Conservation (phyloP, 2,888 invertebrate genomes). For the Melangyna quadrimaculata region DNA sequence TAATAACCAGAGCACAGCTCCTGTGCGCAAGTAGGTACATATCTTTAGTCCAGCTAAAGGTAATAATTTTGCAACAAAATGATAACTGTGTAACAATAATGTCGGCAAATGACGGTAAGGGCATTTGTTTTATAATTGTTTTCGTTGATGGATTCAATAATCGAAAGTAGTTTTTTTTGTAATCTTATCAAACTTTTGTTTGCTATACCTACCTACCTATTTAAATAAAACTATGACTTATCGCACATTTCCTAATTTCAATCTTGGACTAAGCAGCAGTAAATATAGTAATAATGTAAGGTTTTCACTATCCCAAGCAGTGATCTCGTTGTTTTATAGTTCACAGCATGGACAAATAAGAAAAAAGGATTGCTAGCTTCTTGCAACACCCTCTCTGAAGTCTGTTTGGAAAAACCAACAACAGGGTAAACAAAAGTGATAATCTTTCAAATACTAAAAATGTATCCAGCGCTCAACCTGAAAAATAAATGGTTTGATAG, state of each 20-base stretch:
- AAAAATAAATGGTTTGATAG: no score
- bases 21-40: not conserved
- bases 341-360: no score
- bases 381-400: no score
- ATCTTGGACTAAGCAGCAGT: not conserved
- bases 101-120: not conserved
- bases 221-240: not conserved
- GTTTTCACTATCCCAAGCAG: no score
- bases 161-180: not conserved
- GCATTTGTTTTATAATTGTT: not conserved
- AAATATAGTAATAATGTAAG: no score
- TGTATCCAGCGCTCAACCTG: no score
- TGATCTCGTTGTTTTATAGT: no score
- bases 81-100: not conserved
- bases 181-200: not conserved
- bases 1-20: slow-evolving; percentile 19
- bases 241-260: not conserved
- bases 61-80: slow-evolving; percentile 19
- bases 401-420: no score
- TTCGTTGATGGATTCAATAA: not conserved
- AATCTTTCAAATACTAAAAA: no score
- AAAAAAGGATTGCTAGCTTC: no score
- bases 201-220: not conserved
- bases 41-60: not conserved
- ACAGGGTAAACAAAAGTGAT: no score